phyloP scores from a whole-genome alignment of 2,797 vertebrate species.

The Rallus crepitans region DNA sequence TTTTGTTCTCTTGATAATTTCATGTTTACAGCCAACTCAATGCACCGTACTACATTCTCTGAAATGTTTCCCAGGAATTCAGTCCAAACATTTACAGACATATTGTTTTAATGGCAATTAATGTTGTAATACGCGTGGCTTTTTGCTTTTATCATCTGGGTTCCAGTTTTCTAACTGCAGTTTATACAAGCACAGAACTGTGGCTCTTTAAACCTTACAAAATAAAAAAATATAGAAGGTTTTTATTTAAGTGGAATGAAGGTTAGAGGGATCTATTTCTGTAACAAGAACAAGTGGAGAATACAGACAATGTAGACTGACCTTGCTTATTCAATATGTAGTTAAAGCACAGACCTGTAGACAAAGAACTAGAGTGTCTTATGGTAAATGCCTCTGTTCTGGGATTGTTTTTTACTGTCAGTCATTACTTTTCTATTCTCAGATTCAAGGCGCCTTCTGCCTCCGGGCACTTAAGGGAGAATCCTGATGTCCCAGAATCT shows the following conservation, averaged over 20 bases:
- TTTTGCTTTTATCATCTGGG: conserved; percentile 56
- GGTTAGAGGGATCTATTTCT: conserved; percentile 60
- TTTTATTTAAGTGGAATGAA: conserved; percentile 65
- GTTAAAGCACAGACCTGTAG: neutral
- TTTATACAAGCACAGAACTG: conserved; percentile 56
- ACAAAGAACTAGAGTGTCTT: neutral
- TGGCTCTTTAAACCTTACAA: conserved; percentile 59
- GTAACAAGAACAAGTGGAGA: conserved; percentile 58
- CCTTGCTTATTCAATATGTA: conserved; percentile 12
- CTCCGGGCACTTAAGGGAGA: conserved; percentile 5
- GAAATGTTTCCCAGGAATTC: neutral
- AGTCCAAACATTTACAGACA: conserved; percentile 21
- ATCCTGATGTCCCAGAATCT: neutral
- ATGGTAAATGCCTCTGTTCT: conserved; percentile 12
- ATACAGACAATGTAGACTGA: conserved; percentile 9
- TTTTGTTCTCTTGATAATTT: neutral
- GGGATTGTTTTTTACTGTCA: conserved; percentile 8
- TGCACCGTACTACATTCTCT: neutral
- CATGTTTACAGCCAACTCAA: neutral
- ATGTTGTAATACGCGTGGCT: conserved; percentile 16
- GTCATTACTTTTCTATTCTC: conserved; percentile 26
- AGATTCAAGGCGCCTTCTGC: neutral
- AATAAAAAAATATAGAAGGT: conserved; percentile 50
- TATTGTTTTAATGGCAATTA: conserved; percentile 67
- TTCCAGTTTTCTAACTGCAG: conserved; percentile 64